phyloP scores from a whole-genome alignment of 1,140 invertebrate species.

The Delia radicum region DNA sequence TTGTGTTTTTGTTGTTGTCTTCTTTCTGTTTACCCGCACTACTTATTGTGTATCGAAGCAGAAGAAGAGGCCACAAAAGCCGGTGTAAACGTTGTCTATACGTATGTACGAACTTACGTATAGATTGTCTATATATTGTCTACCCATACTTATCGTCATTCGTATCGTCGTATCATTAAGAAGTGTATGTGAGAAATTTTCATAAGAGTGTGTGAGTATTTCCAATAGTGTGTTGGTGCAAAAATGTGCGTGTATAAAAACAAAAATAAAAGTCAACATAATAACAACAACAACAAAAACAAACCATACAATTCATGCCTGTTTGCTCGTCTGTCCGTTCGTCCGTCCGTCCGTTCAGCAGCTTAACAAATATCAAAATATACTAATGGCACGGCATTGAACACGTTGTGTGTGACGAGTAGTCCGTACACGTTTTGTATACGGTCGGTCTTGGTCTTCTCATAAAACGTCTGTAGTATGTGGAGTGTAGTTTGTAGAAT shows the following conservation, averaged over 20 bases:
- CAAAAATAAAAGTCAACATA: background rate
- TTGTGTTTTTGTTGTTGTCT: background rate
- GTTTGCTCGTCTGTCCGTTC: background rate
- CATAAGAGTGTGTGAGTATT: background rate
- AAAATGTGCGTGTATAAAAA: background rate
- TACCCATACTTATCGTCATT: background rate
- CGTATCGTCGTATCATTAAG: background rate
- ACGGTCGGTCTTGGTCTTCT: background rate
- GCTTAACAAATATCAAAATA: background rate
- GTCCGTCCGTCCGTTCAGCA: background rate
- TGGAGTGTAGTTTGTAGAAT: background rate
- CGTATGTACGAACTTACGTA: no score
- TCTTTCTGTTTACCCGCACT: background rate
- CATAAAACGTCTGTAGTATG: background rate
- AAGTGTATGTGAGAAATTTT: no score
- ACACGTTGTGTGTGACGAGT: background rate
- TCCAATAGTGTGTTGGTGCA: background rate
- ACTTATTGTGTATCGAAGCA: background rate
- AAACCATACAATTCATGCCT: no score
- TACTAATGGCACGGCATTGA: background rate
- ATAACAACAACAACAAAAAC: background rate
- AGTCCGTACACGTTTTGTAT: background rate
- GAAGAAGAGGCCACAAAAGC: background rate
- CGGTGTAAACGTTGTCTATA: background rate
- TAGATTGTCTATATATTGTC: no score